These are phyloP conservation scores for Caerostris darwini DNA, from an alignment of 1,140 invertebrate species.

Conservation along the genomic window DNA sequence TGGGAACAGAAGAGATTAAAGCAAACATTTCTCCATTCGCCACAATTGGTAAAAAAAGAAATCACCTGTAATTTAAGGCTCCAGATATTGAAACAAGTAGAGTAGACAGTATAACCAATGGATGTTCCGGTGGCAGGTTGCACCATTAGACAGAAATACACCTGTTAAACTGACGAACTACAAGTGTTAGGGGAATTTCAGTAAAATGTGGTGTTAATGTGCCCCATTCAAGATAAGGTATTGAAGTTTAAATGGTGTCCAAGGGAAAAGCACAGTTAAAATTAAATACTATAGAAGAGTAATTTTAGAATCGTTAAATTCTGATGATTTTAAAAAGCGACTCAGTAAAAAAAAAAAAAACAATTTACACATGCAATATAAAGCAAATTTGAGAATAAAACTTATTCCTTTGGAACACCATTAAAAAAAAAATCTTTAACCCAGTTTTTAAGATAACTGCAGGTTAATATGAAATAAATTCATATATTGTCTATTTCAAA, in stretches of 20 bases:
- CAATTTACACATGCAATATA: constrained; percentile 28
- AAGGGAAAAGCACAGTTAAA: constrained; percentile 45
- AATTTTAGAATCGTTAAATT: background rate
- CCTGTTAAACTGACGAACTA: constrained; percentile 76
- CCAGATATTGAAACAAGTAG: constrained; percentile 71
- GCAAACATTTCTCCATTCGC: constrained; percentile 59
- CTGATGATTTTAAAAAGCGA: background rate
- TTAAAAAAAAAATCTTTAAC: constrained; percentile 49
- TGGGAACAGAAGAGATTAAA: constrained; percentile 34
- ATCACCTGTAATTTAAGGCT: constrained; percentile 75
- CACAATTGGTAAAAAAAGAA: constrained; percentile 71
- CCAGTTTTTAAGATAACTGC: background rate
- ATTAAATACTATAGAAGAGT: background rate
- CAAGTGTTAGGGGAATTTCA: constrained; percentile 73
- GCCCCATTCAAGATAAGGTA: constrained; percentile 47
- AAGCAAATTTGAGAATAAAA: background rate
- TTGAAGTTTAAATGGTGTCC: constrained; percentile 57
- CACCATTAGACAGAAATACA: constrained; percentile 72
- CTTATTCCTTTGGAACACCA: constrained; percentile 68
- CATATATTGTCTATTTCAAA: background rate
- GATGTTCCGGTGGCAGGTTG: constrained; percentile 63
- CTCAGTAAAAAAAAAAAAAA: background rate
- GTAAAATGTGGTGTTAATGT: constrained; percentile 46
- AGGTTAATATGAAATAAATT: background rate
- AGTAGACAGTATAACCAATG: constrained; percentile 66